Percentiles rank a stretch among this genome's conserved stretches.
Evolutionary conservation across 2,797 vertebrate species (phyloP).

Genomic region (Buphagus erythrorhynchus): DNA sequence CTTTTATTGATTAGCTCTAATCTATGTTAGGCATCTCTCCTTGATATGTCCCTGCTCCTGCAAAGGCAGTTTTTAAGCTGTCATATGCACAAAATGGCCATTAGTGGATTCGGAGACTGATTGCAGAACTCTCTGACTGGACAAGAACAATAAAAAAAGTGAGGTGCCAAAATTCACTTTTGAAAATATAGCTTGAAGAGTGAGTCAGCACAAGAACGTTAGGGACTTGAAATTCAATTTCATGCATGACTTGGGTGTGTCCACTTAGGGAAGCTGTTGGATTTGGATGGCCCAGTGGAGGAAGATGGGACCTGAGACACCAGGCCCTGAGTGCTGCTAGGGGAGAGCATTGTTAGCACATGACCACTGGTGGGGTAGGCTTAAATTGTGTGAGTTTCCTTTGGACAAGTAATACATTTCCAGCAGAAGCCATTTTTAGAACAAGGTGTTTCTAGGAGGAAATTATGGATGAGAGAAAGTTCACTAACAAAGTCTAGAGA

Average conservation of each 20-base stretch:
- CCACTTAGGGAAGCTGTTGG: accelerated
- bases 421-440: background rate
- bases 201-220: background rate
- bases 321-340: background rate
- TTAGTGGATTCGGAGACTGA: background rate
- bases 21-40: background rate
- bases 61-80: background rate
- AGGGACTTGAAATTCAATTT: background rate
- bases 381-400: background rate
- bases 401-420: background rate
- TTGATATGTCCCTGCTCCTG: background rate
- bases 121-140: background rate
- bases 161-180: background rate
- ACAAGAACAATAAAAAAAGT: background rate
- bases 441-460: background rate
- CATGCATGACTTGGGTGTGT: background rate
- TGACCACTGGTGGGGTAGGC: background rate
- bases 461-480: background rate
- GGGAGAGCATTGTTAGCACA: background rate
- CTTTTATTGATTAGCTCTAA: background rate
- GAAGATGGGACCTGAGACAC: background rate
- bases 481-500: background rate
- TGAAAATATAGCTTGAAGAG: background rate
- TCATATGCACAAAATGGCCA: background rate
- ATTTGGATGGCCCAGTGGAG: background rate